Base-by-base conservation (phyloP, 1,140 invertebrate species). In the Hyles euphorbiae region DNA sequence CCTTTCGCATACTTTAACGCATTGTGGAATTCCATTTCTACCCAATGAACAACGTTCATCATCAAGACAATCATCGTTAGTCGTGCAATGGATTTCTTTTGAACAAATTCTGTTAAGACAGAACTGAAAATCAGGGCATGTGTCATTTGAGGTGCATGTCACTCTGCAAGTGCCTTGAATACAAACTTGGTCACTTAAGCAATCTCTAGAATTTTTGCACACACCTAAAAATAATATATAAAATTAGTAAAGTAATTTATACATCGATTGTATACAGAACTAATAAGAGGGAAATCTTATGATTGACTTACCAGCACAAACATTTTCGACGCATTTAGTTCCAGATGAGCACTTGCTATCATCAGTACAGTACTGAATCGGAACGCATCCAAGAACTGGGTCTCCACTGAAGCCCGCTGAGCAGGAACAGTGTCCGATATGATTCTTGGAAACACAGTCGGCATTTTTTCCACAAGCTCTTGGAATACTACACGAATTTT, bases 401-500 rank as follows among this genome's bases (percentile, higher is more conserved):
- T 97, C 95, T 51, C 96, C 96, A 7, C 95, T 96, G 58, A 92
- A 94, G 12, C 96, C 96, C 11, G 94, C 89, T 74, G 92, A 88
- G 78, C 97, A 98, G 5, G 91, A 92, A 74, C 96, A 98, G 9
- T 94, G 89, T 2, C 93, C 94, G n/a, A 93, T 91, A 67, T 96
- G 94, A 76, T 94, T 95, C 54, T 90, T 89, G 0, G 94, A 90
- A 9, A 87, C 87, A 74, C 96, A 96, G 51, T 92, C 91, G 2
- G 96, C 94, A 70, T 95, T 94, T 61, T 93, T 91, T 1, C 96
- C 96, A 74, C 96, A 98, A 3, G 94, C 94, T 67, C 96, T 95
- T 2, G 93, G 91, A 32, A 96, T 88, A 1, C 91, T 91, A 74
- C 96, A 97, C 1, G 95, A 94, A 87, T 97, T 92, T 32, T 94